Evolutionary conservation across 2,888 invertebrate genomes (phyloP).

Genomic region (Drosophila limbata): DNA sequence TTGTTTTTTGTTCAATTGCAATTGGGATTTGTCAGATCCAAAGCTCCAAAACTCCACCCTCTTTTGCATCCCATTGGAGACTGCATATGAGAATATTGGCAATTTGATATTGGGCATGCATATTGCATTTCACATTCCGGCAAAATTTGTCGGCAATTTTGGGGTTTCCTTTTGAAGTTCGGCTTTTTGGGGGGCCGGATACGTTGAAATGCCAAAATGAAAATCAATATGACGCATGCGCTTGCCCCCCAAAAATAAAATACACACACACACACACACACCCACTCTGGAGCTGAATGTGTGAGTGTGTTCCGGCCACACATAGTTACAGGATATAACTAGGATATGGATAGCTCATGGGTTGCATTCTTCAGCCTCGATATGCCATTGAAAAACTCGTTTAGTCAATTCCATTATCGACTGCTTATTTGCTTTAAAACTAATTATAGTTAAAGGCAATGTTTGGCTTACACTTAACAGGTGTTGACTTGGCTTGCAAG

Average conservation of each 20-base stretch:
- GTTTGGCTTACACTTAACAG: background rate
- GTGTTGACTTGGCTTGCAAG: constrained; percentile 3
- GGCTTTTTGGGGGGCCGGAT: constrained; percentile 38
- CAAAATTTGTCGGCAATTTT: constrained; percentile 59
- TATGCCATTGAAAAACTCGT: constrained; percentile 14
- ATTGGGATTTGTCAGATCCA: constrained; percentile 23
- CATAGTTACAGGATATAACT: constrained; percentile 41
- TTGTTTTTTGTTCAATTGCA: constrained; percentile 43
- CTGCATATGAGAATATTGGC: constrained; percentile 7
- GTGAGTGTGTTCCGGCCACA: constrained; percentile 37
- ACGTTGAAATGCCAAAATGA: constrained; percentile 52
- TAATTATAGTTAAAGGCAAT: background rate
- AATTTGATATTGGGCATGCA: constrained; percentile 25
- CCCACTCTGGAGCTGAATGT: constrained; percentile 16
- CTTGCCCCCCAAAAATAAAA: constrained; percentile 37
- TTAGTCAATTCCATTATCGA: constrained; percentile 5
- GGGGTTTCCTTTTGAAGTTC: constrained; percentile 75
- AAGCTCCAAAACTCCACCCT: constrained; percentile 1
- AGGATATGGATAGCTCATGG: constrained; percentile 24
- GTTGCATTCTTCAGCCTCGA: background rate
- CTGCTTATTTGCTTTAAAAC: background rate
- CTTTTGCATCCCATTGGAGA: background rate
- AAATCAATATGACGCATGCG: constrained; percentile 81
- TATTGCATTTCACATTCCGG: constrained; percentile 54
- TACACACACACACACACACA: constrained; percentile 15